Conservation (phyloP, 2,888 invertebrate genomes). For the Pterostichus niger region DNA sequence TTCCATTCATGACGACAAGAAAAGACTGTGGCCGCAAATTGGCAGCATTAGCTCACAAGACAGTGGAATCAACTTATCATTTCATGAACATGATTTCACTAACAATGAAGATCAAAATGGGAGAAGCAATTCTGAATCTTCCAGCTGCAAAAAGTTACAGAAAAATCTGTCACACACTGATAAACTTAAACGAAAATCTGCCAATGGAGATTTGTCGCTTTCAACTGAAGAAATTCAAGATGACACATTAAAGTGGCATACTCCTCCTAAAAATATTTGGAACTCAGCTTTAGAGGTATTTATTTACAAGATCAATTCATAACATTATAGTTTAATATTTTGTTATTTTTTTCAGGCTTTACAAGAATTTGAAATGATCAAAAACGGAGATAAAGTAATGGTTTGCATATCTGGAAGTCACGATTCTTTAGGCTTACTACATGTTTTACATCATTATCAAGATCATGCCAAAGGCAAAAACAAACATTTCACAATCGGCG, state of each 20-base stretch:
- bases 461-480: conserved; percentile 87
- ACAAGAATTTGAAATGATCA: conserved; percentile 90
- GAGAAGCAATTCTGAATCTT: conserved; percentile 74
- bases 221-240: conserved; percentile 54
- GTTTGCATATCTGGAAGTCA: conserved; percentile 92
- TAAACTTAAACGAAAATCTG: conserved; percentile 47
- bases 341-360: conserved; percentile 81
- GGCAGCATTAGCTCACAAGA: conserved; percentile 88
- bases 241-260: conserved; percentile 82
- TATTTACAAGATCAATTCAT: background rate
- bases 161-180: conserved; percentile 69
- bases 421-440: conserved; percentile 90
- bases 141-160: conserved; percentile 71
- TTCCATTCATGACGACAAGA: conserved; percentile 78
- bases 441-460: conserved; percentile 91
- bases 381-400: conserved; percentile 89
- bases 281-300: conserved; percentile 87
- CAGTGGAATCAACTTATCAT: conserved; percentile 87
- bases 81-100: conserved; percentile 82
- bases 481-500: conserved; percentile 85
- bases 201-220: conserved; percentile 51
- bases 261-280: conserved; percentile 90
- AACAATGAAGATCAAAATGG: conserved; percentile 71
- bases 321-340: background rate
- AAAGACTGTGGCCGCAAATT: conserved; percentile 83